A percentile compares a stretch with the other conserved stretches of the same genome.
These are phyloP conservation scores for Macroramphosus scolopax DNA, from an alignment of 2,797 vertebrate species.

Conservation along the genomic window DNA sequence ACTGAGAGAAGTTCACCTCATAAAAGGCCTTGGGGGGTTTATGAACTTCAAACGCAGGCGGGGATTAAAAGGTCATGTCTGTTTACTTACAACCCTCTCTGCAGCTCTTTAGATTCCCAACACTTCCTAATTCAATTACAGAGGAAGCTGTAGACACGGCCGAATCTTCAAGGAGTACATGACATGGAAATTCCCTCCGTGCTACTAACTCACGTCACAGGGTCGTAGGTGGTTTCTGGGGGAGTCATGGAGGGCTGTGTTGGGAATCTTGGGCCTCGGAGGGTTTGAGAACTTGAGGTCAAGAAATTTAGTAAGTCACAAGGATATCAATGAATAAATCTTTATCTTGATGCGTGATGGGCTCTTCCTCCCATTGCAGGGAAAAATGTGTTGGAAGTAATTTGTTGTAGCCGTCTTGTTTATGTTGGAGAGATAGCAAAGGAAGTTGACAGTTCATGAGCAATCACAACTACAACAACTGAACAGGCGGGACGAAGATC, in stretches of 20 bases:
- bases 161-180: conserved; percentile 51
- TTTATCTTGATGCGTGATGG: conserved; percentile 40
- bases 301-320: conserved; percentile 27
- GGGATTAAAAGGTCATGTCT: conserved; percentile 71
- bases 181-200: conserved; percentile 52
- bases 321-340: conserved; percentile 20
- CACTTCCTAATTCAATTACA: conserved; percentile 76
- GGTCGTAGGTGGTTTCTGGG: conserved; percentile 36
- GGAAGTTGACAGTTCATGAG: conserved; percentile 6
- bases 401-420: conserved; percentile 24
- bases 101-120: conserved; percentile 68
- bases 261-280: conserved; percentile 16
- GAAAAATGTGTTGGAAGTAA: conserved; percentile 29
- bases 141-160: conserved; percentile 48
- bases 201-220: conserved; percentile 33
- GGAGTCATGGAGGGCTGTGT: conserved; percentile 26
- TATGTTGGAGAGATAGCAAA: too few species aligned
- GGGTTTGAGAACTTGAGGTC: conserved; percentile 17
- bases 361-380: conserved; percentile 24
- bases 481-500: not conserved
- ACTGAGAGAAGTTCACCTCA: conserved; percentile 61
- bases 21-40: conserved; percentile 60
- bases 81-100: conserved; percentile 74
- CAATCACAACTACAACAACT: not conserved
- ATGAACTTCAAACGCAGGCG: conserved; percentile 63